Base-by-base conservation (phyloP, 2,888 invertebrate species). In the Asteroscopus sphinx region DNA sequence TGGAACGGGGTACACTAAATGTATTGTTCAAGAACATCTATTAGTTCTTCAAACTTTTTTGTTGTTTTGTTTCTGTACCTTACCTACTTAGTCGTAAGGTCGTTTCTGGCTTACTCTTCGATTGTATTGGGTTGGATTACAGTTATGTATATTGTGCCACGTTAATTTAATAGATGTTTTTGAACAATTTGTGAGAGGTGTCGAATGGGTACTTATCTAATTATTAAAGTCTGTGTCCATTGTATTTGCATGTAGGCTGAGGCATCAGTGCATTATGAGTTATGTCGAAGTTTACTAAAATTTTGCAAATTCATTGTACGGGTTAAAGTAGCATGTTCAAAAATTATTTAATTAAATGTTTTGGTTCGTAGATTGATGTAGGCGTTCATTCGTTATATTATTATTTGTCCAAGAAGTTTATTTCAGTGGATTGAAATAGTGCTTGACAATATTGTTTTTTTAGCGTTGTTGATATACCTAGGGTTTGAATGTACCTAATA, bases 221-320 rank as follows among this genome's bases (percentile, higher is more conserved):
- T 77, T 68, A 76, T 62, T 54, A 62, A 54, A 60, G 68, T 87
- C 77, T 81, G 80, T 89, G 85, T 89, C 80, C 75, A 80, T 85
- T 82, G 78, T 86, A 80, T 80, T 76, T 92, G 93, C 93, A 93
- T 93, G 92, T 91, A 92, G 91, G 87, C 80, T 87, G 87, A 80
- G 75, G 79, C 85, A 86, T 86, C 81, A 82, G 70, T 83, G 89
- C 87, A 90, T 90, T 82, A 74, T 79, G 78, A 73, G 51, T 76
- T 69, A 70, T 76, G 37, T 47, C 57, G 40, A 65, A 66, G 64
- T 52, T 57, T 63, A 51, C 35, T 37, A 51, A 67, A 21, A 59
- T 73, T 35, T 63, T 52, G 47, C 46, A 53, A 58, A 67, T 75
- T 65, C 68, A 71, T 52, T 64, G 48, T 76, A 67, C 63, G 62